Conservation (phyloP, 2,113 vertebrate species). For the Trematocara unimaculatum region DNA sequence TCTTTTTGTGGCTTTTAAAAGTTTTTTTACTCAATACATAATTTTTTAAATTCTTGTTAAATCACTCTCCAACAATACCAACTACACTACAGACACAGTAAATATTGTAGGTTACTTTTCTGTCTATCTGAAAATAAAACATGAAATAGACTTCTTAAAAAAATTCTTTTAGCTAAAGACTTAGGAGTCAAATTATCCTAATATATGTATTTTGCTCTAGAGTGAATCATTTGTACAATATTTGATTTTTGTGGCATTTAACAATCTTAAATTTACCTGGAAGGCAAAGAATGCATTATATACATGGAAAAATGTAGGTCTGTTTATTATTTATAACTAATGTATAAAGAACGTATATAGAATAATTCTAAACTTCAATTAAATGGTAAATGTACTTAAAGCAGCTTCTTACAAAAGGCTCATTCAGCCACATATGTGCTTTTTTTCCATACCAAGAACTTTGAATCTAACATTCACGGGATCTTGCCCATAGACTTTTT, state of each 20-base stretch:
- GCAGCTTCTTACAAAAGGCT: neutral
- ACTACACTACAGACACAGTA: neutral
- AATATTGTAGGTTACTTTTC: neutral
- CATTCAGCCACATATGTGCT: neutral
- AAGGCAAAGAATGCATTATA: neutral
- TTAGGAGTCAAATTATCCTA: neutral
- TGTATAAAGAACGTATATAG: rapidly evolving
- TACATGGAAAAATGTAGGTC: neutral
- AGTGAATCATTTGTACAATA: neutral
- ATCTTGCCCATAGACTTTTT: neutral
- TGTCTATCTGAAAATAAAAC: neutral
- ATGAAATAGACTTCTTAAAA: neutral
- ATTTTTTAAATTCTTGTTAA: rapidly evolving
- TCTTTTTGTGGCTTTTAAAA: neutral
- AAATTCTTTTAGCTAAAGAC: neutral
- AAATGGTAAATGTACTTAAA: neutral
- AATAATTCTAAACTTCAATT: neutral
- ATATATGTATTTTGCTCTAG: neutral
- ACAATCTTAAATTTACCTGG: neutral
- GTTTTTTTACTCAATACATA: neutral
- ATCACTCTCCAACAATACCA: neutral
- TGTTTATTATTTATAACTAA: neutral
- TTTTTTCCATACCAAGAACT: neutral
- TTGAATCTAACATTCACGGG: neutral
- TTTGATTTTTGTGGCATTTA: neutral